Conservation (phyloP, 2,113 vertebrate genomes). For the Myotis lucifugus region DNA sequence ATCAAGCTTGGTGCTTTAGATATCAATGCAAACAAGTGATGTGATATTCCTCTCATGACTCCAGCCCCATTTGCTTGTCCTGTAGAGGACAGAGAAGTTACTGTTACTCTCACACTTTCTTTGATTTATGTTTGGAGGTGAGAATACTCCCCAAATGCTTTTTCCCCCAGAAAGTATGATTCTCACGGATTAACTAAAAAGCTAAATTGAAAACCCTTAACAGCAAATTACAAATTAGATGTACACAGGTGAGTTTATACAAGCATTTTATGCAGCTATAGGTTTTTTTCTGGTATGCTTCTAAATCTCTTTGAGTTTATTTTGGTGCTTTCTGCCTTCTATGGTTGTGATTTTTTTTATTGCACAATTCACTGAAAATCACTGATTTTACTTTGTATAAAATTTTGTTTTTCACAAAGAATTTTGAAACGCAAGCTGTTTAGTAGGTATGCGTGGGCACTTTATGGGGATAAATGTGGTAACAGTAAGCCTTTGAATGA, state of each 20-base stretch:
- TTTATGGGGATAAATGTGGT: background rate
- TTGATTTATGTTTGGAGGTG: background rate
- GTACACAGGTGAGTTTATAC: background rate
- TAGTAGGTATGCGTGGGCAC: background rate
- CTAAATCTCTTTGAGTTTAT: background rate
- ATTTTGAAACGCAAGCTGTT: background rate
- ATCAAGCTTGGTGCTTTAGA: background rate
- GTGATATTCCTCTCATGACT: background rate
- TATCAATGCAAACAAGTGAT: background rate
- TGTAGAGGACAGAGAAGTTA: background rate
- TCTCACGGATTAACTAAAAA: background rate
- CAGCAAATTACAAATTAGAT: background rate
- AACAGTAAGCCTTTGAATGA: background rate
- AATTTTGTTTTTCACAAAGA: background rate
- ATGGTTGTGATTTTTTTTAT: background rate
- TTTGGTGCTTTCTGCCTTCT: background rate
- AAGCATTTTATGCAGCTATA: background rate
- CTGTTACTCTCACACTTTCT: too few species aligned
- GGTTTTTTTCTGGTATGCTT: background rate
- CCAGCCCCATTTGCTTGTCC: rapidly evolving
- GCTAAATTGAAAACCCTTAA: background rate
- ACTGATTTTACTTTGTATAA: background rate
- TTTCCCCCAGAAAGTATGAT: background rate
- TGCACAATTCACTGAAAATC: background rate
- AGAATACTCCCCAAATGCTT: background rate